A percentile compares a stretch with the other conserved stretches of the same genome.
phyloP scores from a whole-genome alignment of 2,113 vertebrate genomes.

The Brachypodius melanocephalos region DNA sequence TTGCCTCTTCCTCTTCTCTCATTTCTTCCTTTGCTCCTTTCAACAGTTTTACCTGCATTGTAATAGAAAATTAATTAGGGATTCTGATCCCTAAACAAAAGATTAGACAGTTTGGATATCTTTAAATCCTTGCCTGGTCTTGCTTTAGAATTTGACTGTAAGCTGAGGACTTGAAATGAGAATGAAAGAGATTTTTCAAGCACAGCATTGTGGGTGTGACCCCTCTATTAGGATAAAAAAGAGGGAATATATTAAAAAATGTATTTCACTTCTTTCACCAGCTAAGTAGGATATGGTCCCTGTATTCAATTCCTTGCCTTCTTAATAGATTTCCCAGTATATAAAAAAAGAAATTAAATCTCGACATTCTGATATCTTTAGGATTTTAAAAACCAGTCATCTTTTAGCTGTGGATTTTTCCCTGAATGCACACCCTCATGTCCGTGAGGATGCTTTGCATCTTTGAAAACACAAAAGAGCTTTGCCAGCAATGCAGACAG shows the following conservation, averaged over 20 bases:
- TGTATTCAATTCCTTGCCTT: background rate
- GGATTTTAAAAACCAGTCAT: background rate
- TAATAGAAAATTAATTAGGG: background rate
- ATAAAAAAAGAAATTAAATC: background rate
- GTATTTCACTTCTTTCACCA: background rate
- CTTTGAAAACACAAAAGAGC: background rate
- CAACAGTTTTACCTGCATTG: background rate
- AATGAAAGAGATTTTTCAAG: background rate
- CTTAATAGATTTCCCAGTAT: background rate
- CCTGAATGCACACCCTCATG: background rate
- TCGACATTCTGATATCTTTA: background rate
- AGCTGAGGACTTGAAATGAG: background rate
- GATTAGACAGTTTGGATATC: background rate
- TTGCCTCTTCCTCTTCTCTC: background rate
- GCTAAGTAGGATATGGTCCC: background rate
- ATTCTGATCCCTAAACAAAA: background rate
- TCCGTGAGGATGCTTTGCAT: background rate
- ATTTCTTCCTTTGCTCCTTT: background rate
- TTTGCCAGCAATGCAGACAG: background rate
- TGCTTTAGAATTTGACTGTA: background rate
- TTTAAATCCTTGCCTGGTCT: background rate
- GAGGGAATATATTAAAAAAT: background rate
- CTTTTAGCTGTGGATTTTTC: background rate
- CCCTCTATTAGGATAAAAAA: background rate
- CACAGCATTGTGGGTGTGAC: background rate